These are phyloP conservation scores for Parazoanthus atlanticus DNA, from an alignment of 92 coral and sea anemone species.

Conservation along the genomic window DNA sequence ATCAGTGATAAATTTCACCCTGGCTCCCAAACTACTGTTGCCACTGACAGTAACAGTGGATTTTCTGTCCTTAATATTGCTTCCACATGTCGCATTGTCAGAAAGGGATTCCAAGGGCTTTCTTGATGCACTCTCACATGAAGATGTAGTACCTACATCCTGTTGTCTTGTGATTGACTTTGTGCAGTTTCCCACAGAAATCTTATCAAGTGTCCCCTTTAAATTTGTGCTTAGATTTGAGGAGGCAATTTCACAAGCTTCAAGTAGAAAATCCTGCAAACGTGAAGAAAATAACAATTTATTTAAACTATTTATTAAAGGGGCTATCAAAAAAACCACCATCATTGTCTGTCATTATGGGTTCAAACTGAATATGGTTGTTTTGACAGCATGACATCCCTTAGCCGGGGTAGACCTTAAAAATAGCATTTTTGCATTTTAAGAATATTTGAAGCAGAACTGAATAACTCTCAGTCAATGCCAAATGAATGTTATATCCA, in stretches of 20 bases:
- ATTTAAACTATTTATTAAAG: neutral
- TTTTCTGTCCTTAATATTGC: neutral
- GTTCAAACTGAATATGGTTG: too few relatives aligned
- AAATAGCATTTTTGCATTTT: too few relatives aligned
- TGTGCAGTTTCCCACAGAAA: neutral
- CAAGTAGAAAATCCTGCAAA: constrained; percentile 69
- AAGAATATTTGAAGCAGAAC: too few relatives aligned
- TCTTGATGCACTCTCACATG: neutral
- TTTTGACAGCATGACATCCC: too few relatives aligned
- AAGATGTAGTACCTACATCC: neutral
- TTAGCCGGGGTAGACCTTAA: too few relatives aligned
- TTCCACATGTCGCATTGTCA: neutral
- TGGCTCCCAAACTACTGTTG: neutral
- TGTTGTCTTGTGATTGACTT: constrained; percentile 13
- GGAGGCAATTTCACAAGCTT: constrained; percentile 64
- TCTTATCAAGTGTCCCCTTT: neutral
- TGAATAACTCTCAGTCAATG: too few relatives aligned
- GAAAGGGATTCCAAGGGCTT: constrained; percentile 28
- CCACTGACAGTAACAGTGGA: neutral
- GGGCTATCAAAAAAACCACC: too few relatives aligned
- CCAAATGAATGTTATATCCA: too few relatives aligned
- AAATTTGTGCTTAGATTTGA: constrained; percentile 23
- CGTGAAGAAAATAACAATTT: neutral
- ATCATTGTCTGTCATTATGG: too few relatives aligned
- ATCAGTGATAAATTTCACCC: neutral